Conservation (phyloP, 2,113 vertebrate species). For the Spheniscus mendiculus region DNA sequence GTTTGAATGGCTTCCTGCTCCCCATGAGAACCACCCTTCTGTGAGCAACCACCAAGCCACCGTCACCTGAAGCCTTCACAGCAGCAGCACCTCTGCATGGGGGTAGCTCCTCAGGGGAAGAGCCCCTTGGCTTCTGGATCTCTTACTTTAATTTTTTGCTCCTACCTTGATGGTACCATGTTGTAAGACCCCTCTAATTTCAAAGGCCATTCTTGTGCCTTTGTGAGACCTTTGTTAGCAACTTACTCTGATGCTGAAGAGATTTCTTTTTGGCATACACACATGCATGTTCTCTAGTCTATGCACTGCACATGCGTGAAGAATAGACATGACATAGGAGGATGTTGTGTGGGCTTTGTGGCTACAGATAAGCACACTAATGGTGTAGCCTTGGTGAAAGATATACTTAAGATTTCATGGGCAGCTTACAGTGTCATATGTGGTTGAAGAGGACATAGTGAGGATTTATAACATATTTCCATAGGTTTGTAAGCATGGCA, state of each 20-base stretch:
- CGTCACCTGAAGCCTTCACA: neutral
- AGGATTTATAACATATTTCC: neutral
- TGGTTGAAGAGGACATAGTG: neutral
- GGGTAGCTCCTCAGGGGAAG: neutral
- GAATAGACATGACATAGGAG: fast-evolving
- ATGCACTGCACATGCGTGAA: fast-evolving
- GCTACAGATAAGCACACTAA: neutral
- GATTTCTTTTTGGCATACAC: neutral
- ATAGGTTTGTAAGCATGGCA: neutral
- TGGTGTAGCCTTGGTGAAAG: neutral
- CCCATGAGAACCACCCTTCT: neutral
- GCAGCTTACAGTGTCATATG: neutral
- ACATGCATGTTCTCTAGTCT: fast-evolving
- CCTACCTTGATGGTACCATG: neutral
- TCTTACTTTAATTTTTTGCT: neutral
- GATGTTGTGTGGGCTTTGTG: neutral
- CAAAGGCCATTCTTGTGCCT: neutral
- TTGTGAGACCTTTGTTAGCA: neutral
- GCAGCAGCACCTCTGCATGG: neutral
- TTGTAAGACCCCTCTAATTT: neutral
- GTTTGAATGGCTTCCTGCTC: neutral
- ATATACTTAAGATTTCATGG: neutral
- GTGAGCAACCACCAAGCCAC: neutral
- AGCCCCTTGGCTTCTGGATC: neutral
- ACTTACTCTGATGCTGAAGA: neutral